Evolutionary conservation across 1,140 invertebrate genomes (phyloP).

Genomic region (Brachionus rubens): DNA sequence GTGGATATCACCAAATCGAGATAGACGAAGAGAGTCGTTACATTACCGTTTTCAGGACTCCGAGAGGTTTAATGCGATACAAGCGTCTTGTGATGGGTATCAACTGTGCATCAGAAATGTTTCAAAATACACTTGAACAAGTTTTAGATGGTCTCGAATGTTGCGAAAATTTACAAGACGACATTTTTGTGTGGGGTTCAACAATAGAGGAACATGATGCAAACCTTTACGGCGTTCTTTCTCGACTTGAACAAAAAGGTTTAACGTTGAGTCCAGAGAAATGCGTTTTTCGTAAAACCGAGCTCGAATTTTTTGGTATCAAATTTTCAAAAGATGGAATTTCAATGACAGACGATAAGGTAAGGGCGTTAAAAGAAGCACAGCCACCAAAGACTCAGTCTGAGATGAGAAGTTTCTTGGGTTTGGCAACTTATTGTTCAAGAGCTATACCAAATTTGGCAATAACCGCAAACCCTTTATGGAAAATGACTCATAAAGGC

Average conservation of each 20-base stretch:
- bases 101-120: too few relatives aligned
- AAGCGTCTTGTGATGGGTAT: too few relatives aligned
- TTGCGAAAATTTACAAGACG: too few relatives aligned
- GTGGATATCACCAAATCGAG: too few relatives aligned
- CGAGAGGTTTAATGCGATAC: too few relatives aligned
- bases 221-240: neutral
- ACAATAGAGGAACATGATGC: neutral
- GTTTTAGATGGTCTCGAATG: too few relatives aligned
- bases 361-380: neutral
- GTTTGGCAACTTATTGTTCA: neutral
- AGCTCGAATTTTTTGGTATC: neutral
- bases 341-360: neutral
- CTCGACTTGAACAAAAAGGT: neutral
- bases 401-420: neutral
- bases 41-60: too few relatives aligned
- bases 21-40: too few relatives aligned
- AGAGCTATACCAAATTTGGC: neutral
- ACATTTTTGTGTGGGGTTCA: neutral
- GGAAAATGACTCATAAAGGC: slow-evolving; percentile 1
- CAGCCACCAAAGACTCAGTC: neutral
- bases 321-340: neutral
- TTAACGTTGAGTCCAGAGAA: neutral
- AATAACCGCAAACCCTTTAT: neutral
- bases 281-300: neutral
- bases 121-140: too few relatives aligned